Evolutionary conservation across 92 coral and sea anemone species (phyloP).

Genomic region (Epizoanthus stellaris): DNA sequence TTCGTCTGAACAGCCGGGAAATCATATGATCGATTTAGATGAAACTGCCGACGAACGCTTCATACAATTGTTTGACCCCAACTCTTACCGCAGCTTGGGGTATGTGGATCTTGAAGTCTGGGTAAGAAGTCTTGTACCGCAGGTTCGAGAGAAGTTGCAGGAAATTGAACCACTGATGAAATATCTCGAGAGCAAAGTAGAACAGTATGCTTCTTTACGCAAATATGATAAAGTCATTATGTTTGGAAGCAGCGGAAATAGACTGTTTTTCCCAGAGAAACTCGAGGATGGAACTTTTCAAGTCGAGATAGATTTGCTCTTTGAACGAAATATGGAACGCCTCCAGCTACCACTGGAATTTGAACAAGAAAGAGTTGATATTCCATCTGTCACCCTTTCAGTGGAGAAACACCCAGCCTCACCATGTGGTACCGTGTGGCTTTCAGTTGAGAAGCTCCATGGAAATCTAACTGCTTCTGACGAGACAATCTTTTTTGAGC

Average conservation of each 20-base stretch:
- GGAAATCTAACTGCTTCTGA: slow-evolving; percentile 35
- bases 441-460: slow-evolving; percentile 37
- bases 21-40: too few relatives aligned
- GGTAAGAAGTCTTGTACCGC: too few relatives aligned
- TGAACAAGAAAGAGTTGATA: background rate
- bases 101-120: too few relatives aligned
- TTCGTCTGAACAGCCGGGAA: too few relatives aligned
- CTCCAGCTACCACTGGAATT: slow-evolving; percentile 28
- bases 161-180: too few relatives aligned
- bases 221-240: slow-evolving; percentile 47
- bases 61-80: too few relatives aligned
- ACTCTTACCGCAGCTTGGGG: too few relatives aligned
- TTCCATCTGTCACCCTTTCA: background rate
- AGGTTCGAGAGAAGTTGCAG: too few relatives aligned
- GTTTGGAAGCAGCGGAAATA: slow-evolving; percentile 49
- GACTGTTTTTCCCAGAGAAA: slow-evolving; percentile 44
- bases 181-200: background rate
- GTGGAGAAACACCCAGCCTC: slow-evolving; percentile 40
- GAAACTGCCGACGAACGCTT: too few relatives aligned
- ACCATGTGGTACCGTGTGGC: slow-evolving; percentile 37
- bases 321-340: slow-evolving; percentile 41
- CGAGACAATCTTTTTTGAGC: slow-evolving; percentile 12
- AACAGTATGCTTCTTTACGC: slow-evolving; percentile 39
- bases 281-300: slow-evolving; percentile 49
- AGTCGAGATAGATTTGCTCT: slow-evolving; percentile 55